A percentile compares a stretch with the other conserved stretches of the same genome.
These are phyloP conservation scores for Lepidochrysops patricia DNA, from an alignment of 2,888 invertebrate species.

Conservation along the genomic window DNA sequence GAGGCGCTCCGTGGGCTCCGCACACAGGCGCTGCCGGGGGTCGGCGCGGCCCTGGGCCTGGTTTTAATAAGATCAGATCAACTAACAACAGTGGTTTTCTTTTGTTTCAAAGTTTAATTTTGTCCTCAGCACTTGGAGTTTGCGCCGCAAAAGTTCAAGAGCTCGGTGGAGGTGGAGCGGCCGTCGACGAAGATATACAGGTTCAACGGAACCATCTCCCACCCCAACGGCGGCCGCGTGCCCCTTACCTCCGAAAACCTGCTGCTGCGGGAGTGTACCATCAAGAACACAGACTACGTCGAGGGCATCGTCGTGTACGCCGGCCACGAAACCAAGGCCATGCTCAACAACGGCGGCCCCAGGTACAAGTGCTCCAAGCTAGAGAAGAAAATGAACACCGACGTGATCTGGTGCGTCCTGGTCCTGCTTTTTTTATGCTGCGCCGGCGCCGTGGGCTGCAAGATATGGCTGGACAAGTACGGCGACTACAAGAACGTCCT, in stretches of 20 bases:
- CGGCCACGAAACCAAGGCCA: conserved; percentile 97
- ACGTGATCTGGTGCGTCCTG: conserved; percentile 96
- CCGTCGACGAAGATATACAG: conserved; percentile 97
- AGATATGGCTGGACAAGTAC: conserved; percentile 85
- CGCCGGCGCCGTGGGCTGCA: conserved; percentile 92
- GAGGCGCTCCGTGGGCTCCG: too few relatives aligned
- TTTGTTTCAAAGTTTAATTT: conserved; percentile 18
- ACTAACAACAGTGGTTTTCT: too few relatives aligned
- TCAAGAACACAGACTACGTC: conserved; percentile 97
- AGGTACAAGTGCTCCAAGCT: conserved; percentile 93
- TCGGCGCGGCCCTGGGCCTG: too few relatives aligned
- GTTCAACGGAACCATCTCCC: conserved; percentile 91
- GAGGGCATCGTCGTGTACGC: conserved; percentile 98
- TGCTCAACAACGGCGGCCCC: conserved; percentile 97
- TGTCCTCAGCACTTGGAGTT: conserved; percentile 79
- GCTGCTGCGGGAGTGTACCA: conserved; percentile 91
- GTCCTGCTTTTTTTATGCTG: conserved; percentile 92
- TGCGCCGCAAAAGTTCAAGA: conserved; percentile 86
- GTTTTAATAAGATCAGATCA: too few relatives aligned
- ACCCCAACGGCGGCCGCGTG: conserved; percentile 84
- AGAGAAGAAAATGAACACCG: conserved; percentile 95
- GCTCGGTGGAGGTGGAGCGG: conserved; percentile 91
- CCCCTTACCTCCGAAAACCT: conserved; percentile 92
- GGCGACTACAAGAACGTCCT: conserved; percentile 71
- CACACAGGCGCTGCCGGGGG: too few relatives aligned